phyloP scores from a whole-genome alignment of 1,140 invertebrate species.

The Bicyclus anynana region DNA sequence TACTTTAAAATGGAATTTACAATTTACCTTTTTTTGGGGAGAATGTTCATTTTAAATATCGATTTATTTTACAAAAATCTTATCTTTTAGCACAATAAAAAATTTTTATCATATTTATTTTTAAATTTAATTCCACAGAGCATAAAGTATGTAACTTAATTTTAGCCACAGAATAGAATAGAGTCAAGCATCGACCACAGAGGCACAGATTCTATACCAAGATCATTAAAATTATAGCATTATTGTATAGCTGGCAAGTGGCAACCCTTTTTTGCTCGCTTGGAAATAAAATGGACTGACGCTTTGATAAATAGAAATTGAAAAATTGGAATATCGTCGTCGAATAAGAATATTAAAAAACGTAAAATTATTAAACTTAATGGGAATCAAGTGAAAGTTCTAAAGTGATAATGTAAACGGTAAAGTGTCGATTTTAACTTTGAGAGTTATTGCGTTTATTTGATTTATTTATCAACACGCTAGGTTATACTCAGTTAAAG shows the following conservation, averaged over 20 bases:
- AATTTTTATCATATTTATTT: too few relatives aligned
- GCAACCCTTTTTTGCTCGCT: constrained; percentile 26
- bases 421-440: constrained; percentile 5
- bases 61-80: constrained; percentile 10
- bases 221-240: too few relatives aligned
- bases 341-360: neutral
- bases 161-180: too few relatives aligned
- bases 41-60: constrained; percentile 56
- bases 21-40: constrained; percentile 64
- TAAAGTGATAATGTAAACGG: constrained; percentile 27
- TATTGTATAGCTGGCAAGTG: constrained; percentile 25
- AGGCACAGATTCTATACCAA: too few relatives aligned
- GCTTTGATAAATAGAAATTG: constrained; percentile 37
- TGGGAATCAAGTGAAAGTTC: neutral
- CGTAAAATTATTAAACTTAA: neutral
- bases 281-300: constrained; percentile 35
- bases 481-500: constrained; percentile 35
- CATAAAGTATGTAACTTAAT: too few relatives aligned
- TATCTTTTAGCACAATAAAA: too few relatives aligned
- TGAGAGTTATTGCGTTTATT: constrained; percentile 40
- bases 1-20: neutral
- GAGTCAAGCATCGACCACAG: too few relatives aligned
- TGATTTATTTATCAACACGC: constrained; percentile 54
- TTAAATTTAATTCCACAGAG: too few relatives aligned
- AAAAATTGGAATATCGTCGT: constrained; percentile 17